Conservation (phyloP, 2,113 vertebrate species). For the Oxyruncus cristatus region DNA sequence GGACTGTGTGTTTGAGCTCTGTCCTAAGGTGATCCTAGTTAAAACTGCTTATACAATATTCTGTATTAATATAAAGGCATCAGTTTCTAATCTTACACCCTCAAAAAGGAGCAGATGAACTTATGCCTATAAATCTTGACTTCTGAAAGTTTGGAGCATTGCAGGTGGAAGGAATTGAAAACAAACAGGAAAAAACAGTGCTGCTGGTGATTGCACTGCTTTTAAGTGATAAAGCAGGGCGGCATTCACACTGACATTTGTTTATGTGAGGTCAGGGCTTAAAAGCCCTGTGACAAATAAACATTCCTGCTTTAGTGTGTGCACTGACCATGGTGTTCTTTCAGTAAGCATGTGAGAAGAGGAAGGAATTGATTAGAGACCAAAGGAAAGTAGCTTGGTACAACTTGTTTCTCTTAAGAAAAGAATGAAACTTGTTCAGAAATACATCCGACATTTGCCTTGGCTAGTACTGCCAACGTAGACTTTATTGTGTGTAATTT, state of each 20-base stretch:
- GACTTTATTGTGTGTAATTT: not conserved
- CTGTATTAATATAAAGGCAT: not conserved
- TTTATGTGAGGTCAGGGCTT: not conserved
- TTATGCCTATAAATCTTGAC: rapidly evolving
- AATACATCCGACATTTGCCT: not conserved
- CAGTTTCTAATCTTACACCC: not conserved
- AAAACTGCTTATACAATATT: not conserved
- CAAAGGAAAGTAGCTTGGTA: not conserved
- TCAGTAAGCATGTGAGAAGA: not conserved
- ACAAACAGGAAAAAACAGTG: not conserved
- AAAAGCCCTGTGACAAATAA: not conserved
- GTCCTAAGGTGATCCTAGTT: not conserved
- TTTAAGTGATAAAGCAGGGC: not conserved
- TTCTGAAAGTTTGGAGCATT: not conserved
- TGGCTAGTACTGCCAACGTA: not conserved
- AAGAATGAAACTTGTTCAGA: not conserved
- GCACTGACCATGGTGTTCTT: rapidly evolving
- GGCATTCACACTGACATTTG: not conserved
- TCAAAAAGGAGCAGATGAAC: not conserved
- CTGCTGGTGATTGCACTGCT: not conserved
- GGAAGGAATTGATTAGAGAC: not conserved
- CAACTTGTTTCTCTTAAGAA: not conserved
- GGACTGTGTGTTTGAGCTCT: not conserved
- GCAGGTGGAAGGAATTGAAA: not conserved
- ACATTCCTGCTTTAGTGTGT: not conserved